Base-by-base conservation (phyloP, 1,140 invertebrate genomes). In the Drosophila ironensis region DNA sequence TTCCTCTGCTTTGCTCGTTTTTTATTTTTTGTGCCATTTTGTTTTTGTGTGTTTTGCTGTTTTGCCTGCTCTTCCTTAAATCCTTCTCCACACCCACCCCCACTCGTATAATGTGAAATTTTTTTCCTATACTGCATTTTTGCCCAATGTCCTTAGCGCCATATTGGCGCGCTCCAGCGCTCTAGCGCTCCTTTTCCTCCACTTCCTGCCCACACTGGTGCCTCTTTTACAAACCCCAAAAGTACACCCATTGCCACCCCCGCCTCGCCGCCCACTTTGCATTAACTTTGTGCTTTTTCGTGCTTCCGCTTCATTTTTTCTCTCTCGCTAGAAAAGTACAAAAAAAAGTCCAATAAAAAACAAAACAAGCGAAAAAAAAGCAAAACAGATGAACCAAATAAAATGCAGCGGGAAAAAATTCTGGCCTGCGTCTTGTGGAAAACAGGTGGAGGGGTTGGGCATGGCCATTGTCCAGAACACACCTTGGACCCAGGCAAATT, bases 21-120 rank as follows among this genome's bases (percentile, higher is more conserved):
- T 53, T 16, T 37, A 38, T 57, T 72, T 74, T 84, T 80, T 86
- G 70, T 72, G 64, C 71, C 57, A 86, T 86, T 86, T 86, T 86
- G 80, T 86, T 86, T 86, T 86, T 86, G 80, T 75, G 74, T 84
- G 81, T 86, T 84, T 84, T 84, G 80, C 80, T 75, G 80, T 86
- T 84, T 84, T 69, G 66, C 66, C 66, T 69, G 35, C 44, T 28
- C 33, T 37, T 11, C 33, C 16, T 37, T 7, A 37, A 37, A 33
- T 33, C 30, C 11, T 12, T 3, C 30, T 33, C 7, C 61, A 42
- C 46, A 37, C 46, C 45, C 47, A 45, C 54, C 42, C 57, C 51
- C 45, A 54, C 27, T 41, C 5, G 84, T 51, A 82, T 77, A 84
- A 82, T 80, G 80, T 84, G 74, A 27, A 86, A 17, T 61, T 67